phyloP scores from a whole-genome alignment of 2,888 invertebrate species.

The Hypomecis punctinalis region DNA sequence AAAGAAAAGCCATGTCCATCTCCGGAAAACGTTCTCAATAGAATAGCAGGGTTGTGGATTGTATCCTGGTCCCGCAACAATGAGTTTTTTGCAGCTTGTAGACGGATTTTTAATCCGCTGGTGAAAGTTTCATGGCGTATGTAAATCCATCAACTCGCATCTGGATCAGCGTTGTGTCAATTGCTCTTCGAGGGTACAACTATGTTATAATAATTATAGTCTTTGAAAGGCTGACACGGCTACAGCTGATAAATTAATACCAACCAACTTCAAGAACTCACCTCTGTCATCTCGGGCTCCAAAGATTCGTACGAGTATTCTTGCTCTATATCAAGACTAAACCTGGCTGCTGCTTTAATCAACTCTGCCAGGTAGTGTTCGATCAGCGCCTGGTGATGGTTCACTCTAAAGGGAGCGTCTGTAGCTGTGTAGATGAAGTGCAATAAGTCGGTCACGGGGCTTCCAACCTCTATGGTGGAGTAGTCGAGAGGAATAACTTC shows the following conservation, averaged over 20 bases:
- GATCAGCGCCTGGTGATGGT: background rate
- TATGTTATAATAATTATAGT: too few species aligned
- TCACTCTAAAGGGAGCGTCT: background rate
- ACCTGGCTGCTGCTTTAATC: background rate
- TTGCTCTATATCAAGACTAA: background rate
- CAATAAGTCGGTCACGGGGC: conserved; percentile 5
- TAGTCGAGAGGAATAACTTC: conserved; percentile 6
- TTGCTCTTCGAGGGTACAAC: background rate
- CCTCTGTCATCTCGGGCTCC: background rate
- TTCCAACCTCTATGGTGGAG: conserved; percentile 2
- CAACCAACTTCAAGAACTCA: background rate
- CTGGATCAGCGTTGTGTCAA: background rate
- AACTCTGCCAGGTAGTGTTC: background rate
- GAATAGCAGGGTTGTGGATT: too few species aligned
- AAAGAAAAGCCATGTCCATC: too few species aligned
- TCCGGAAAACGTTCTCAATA: too few species aligned
- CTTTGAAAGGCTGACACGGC: background rate
- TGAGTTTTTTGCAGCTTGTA: too few species aligned
- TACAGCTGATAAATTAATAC: background rate
- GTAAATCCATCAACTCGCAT: too few species aligned
- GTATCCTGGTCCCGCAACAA: too few species aligned
- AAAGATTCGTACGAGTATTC: background rate
- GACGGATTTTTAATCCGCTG: too few species aligned
- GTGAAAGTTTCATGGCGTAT: too few species aligned
- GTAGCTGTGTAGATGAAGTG: conserved; percentile 9